Base-by-base conservation (phyloP, 1,140 invertebrate species). In the Sipha flava region DNA sequence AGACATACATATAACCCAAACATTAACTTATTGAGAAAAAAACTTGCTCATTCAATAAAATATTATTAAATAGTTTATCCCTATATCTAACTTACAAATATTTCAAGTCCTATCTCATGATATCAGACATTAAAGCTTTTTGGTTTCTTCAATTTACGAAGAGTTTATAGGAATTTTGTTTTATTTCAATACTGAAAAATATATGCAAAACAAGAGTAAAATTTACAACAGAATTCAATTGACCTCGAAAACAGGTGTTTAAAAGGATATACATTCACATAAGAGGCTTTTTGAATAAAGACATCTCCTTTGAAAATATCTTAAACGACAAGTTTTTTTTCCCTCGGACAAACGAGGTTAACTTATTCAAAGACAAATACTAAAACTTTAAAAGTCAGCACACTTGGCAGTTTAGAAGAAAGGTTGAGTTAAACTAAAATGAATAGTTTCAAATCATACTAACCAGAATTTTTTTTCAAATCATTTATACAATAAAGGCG, bases 311-410 rank as follows among this genome's bases (percentile, higher is more conserved):
- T 2, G 12, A 59, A 40, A 57, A 43, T 16, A 57, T 29, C 14
- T 77, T 77, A 77, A 57, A 59, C 37, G 73, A 77, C 31, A 75
- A 77, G 52, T 77, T 77, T 57, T 43, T n/a, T 54, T 29, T 75
- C 68, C 37, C 52, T 54, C 52, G 73, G 14, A 34, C 16, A 29
- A 77, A 77, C 16, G 37, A 34, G 52, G 34, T 59, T 77, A 57
- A 77, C 52, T 37, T 77, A 77, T 77, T 77, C 73, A 77, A 77
- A 37, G 31, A 59, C 73, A 77, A 77, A 77, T 57, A 77, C 52
- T 14, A 37, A 77, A 77, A 52, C 73, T 77, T 59, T 77, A 59
- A 77, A 59, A 77, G 34, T 57, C 73, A 52, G 72, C 6, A 59
- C 9, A 57, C 49, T 37, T 40, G 31, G 34, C 49, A 75, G n/a